These are phyloP conservation scores for Chelonia mydas DNA, from an alignment of 2,797 vertebrate species.

Conservation along the genomic window DNA sequence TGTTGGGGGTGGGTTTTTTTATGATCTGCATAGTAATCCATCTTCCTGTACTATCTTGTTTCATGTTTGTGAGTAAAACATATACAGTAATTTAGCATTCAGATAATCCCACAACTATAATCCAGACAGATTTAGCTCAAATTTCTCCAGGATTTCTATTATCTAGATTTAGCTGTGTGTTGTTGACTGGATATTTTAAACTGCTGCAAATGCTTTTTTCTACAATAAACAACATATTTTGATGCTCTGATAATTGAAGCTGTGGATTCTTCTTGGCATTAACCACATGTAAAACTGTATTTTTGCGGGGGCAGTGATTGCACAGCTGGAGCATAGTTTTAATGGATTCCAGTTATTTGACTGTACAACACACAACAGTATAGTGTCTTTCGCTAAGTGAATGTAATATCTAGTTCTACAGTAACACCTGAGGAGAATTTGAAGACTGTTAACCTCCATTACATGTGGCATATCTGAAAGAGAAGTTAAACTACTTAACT, in stretches of 20 bases:
- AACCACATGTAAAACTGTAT: conserved; percentile 50
- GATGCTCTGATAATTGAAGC: conserved; percentile 58
- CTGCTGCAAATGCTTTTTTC: conserved; percentile 57
- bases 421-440: not conserved
- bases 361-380: conserved; percentile 11
- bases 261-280: conserved; percentile 51
- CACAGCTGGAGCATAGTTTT: conserved; percentile 69
- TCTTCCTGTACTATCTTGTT: conserved; percentile 53
- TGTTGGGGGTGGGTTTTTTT: conserved; percentile 54
- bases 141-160: conserved; percentile 74
- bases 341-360: conserved; percentile 63
- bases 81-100: conserved; percentile 73
- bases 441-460: not conserved
- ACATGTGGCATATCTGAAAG: conserved; percentile 10
- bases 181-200: conserved; percentile 65
- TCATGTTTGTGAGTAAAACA: conserved; percentile 64
- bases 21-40: conserved; percentile 65
- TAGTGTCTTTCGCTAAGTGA: conserved; percentile 40
- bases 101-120: conserved; percentile 75
- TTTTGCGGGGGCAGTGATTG: conserved; percentile 47
- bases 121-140: conserved; percentile 75
- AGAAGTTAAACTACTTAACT: conserved; percentile 8
- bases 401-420: not conserved
- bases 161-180: conserved; percentile 74
- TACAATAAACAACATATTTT: conserved; percentile 68